Base-by-base conservation (phyloP, 2,888 invertebrate species). In the Gari tellinella region DNA sequence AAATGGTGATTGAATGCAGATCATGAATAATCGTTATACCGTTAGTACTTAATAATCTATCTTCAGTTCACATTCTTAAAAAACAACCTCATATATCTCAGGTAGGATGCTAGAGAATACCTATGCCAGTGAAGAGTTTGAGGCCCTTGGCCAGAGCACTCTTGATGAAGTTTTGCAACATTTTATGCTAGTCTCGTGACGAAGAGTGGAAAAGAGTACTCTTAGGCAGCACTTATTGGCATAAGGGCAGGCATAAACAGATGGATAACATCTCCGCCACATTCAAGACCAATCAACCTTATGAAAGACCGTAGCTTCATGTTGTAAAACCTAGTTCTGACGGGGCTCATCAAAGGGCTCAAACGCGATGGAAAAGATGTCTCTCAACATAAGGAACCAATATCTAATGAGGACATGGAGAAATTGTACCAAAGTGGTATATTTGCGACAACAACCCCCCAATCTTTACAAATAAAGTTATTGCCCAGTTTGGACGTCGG, bases 361-460 rank as follows among this genome's bases (percentile, higher is more conserved):
- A 67, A 72, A 66, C 40, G 70, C 19, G 70, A 73, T 21, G 70
- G 73, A 2, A 70, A 62, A 26, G 73, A 64, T 52, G 58, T 38
- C 3, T 58, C 55, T n/a, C 31, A 17, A 15, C 72, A 63, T 40
- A 69, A 70, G 55, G 48, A 53, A 17, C 57, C 65, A 17, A 62
- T 70, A 26, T 45, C 21, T 46, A 26, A 57, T 5, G 53, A 40
- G 7, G 64, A 65, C 26, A n/a, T 65, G 17, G 40, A n/a, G 8
- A 65, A 65, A 49, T n/a, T 46, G 1, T 40, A 65, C 40, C 23
- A 46, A 26, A 52, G 26, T 52, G 49, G 53, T 15, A 45, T 51
- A 5, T 49, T 67, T 23, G 43, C 17, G 19, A 26, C 19, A 2
- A 17, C 25, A 8, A 60, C 10, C 19, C 52, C 66, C 25, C 26